Evolutionary conservation across 2,888 invertebrate species (phyloP), one percentile per base, ranked within the genome.

Genomic region (Drosophila lacicola): DNA sequence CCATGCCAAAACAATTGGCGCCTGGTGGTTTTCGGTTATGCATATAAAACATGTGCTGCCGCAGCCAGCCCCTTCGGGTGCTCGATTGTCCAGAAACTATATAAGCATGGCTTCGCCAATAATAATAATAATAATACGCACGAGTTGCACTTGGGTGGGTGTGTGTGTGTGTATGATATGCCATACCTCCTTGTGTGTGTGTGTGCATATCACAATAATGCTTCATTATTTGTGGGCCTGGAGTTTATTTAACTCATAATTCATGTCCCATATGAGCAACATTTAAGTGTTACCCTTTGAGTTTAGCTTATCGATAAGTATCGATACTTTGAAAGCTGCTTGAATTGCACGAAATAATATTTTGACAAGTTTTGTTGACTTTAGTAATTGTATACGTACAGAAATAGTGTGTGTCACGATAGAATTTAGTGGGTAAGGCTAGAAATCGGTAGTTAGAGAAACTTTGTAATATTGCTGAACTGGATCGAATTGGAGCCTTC

Each of bases 101-200:
- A 74, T 75, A 75, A 41, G 67, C 57, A 55, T 25, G 29, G 47
- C 64, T 46, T 70, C 60, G 56, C 25, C 58, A 58, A 67, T 67
- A 58, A 67, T 56, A 72, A 25, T 56, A 72, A 25, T 25, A 74
- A 54, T 42, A 29, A 56, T 44, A 56, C 47, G 34, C 46, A 39
- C 25, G 47, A 29, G 2, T 8, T 49, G 53, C 34, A 39, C n/a
- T 55, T 36, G n/a, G n/a, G n/a, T n/a, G n/a, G n/a, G 1, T 37
- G 37, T 37, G 44, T 47, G 25, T 34, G 34, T 17, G 19, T 34
- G 34, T 60, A 44, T 55, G 56, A 25, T 8, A 25, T 55, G 54
- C 6, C 25, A 25, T 25, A 2, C 6, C 6, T 2, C 6, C 6
- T 13, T 13, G 46, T 54, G 54, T 55, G 42, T 19, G 51, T 19